These are phyloP conservation scores for Tigriopus californicus DNA, from an alignment of 2,888 invertebrate genomes.

Conservation along the genomic window DNA sequence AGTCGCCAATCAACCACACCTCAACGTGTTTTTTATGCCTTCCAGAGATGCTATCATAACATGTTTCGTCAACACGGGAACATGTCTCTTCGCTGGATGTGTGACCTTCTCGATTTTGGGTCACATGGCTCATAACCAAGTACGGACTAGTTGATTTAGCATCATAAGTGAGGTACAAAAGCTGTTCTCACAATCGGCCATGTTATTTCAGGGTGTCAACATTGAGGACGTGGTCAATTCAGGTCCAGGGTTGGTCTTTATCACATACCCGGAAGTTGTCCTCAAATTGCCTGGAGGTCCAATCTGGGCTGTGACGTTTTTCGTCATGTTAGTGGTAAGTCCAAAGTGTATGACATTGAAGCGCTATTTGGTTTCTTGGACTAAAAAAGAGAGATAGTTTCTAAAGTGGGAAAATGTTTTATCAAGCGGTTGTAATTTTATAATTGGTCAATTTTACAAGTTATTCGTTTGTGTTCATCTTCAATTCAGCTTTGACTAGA, in stretches of 20 bases:
- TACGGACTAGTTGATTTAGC: not conserved
- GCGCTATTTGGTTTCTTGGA: no score
- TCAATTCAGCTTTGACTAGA: no score
- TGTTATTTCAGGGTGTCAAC: slow-evolving; percentile 23
- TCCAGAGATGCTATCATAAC: slow-evolving; percentile 48
- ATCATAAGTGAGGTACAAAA: not conserved
- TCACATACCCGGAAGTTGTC: slow-evolving; percentile 54
- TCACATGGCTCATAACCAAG: slow-evolving; percentile 40
- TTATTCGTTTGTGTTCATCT: no score
- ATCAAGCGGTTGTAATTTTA: no score
- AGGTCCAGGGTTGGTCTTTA: slow-evolving; percentile 50
- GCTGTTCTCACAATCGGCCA: no score
- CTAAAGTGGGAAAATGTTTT: no score
- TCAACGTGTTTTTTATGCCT: slow-evolving; percentile 16
- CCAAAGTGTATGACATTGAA: not conserved
- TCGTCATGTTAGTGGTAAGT: slow-evolving; percentile 46
- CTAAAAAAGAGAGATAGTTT: no score
- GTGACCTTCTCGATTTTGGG: slow-evolving; percentile 57
- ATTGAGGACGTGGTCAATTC: slow-evolving; percentile 37
- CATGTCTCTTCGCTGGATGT: slow-evolving; percentile 50
- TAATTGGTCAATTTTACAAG: no score
- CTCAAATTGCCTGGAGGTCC: slow-evolving; percentile 48
- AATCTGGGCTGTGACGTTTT: slow-evolving; percentile 50
- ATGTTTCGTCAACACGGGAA: slow-evolving; percentile 48
- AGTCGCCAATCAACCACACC: not conserved